A percentile compares a stretch with the other conserved stretches of the same genome.
Conservation (phyloP, 1,140 invertebrate species). For the Ceratina calcarata region DNA sequence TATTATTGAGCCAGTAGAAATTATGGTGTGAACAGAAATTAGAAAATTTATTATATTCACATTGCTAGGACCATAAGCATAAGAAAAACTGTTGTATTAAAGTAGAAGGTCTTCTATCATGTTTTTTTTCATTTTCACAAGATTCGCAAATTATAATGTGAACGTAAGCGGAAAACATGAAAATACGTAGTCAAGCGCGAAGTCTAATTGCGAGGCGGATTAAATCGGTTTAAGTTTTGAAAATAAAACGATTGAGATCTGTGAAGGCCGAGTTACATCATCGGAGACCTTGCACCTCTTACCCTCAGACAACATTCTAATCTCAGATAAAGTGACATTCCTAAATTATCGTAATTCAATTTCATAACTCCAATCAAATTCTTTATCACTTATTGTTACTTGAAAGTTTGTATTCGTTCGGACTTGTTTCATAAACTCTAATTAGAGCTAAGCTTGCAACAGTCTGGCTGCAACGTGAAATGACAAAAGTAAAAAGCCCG, state of each 20-base stretch:
- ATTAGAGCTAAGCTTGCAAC: background rate
- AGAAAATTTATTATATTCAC: too few relatives aligned
- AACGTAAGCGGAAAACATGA: too few relatives aligned
- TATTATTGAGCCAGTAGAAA: too few relatives aligned
- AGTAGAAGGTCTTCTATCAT: too few relatives aligned
- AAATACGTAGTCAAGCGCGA: too few relatives aligned
- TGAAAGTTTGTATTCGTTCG: too few relatives aligned
- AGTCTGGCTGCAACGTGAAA: background rate
- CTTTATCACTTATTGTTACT: background rate
- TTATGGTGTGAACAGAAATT: too few relatives aligned
- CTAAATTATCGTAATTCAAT: background rate
- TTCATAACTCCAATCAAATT: background rate
- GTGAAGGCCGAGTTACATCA: slow-evolving; percentile 45
- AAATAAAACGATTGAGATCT: background rate
- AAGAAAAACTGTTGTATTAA: too few relatives aligned
- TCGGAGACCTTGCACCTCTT: slow-evolving; percentile 34
- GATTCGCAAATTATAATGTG: background rate
- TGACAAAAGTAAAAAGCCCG: background rate
- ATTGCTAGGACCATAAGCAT: too few relatives aligned
- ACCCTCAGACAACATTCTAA: slow-evolving; percentile 16
- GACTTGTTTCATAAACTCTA: too few relatives aligned
- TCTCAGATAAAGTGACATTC: background rate
- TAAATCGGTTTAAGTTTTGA: slow-evolving; percentile 28
- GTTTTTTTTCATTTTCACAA: background rate
- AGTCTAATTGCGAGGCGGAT: slow-evolving; percentile 4